Evolutionary conservation across 2,797 vertebrate species (phyloP).

Genomic region (Spizella passerina): DNA sequence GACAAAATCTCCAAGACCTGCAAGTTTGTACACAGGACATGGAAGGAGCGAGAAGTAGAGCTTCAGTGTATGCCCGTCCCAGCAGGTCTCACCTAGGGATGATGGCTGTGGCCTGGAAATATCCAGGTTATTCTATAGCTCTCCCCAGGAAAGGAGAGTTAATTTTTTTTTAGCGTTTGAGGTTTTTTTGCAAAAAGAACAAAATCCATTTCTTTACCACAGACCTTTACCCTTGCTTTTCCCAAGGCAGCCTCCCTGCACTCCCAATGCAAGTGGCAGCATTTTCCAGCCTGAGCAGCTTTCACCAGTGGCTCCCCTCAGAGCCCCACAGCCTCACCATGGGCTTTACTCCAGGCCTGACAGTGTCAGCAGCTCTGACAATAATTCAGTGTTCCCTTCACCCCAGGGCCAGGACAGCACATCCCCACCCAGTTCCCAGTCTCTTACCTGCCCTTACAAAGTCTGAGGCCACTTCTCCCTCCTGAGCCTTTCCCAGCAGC

Average conservation of each 20-base stretch:
- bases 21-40: neutral
- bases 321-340: fast-evolving
- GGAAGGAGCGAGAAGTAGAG: neutral
- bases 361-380: neutral
- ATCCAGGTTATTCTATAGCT: neutral
- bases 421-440: neutral
- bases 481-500: neutral
- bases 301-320: neutral
- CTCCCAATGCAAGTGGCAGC: neutral
- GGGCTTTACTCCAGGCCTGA: neutral
- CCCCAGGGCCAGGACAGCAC: neutral
- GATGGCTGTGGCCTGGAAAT: neutral
- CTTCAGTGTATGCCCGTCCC: neutral
- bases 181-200: neutral
- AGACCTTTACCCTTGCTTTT: neutral
- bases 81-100: neutral
- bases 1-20: neutral
- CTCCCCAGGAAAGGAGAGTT: neutral
- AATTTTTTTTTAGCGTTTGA: neutral
- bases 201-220: neutral
- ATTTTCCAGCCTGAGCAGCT: too few species aligned
- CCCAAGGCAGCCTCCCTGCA: neutral
- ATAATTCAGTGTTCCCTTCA: fast-evolving
- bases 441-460: neutral
- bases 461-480: fast-evolving